Percentiles rank a stretch among this genome's conserved stretches.
These are phyloP conservation scores for Lomographa bimaculata DNA, from an alignment of 2,888 invertebrate species.

Conservation along the genomic window DNA sequence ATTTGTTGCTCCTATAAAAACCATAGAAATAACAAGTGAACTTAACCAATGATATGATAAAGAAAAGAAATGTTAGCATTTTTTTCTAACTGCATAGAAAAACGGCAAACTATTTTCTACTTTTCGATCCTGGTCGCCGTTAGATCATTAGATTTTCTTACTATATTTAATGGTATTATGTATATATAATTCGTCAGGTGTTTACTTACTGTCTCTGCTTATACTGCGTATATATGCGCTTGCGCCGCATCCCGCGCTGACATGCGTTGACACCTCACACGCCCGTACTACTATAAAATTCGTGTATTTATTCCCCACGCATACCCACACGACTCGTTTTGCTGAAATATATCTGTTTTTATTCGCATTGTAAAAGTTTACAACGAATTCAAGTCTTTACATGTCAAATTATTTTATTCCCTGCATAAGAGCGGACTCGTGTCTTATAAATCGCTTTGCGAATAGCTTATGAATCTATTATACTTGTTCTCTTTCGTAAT, in stretches of 20 bases:
- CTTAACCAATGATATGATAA: no score
- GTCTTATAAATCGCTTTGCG: not conserved
- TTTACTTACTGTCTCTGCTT: not conserved
- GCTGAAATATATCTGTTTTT: slow-evolving; percentile 34
- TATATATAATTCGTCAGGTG: no score
- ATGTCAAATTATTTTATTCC: slow-evolving; percentile 23
- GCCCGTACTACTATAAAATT: slow-evolving; percentile 30
- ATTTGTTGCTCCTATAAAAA: no score
- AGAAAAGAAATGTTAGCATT: no score
- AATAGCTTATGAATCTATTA: no score
- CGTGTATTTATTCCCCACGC: slow-evolving; percentile 27
- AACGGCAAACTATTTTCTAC: no score
- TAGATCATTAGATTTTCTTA: no score
- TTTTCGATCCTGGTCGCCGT: no score
- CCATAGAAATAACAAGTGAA: no score
- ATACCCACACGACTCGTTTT: slow-evolving; percentile 38
- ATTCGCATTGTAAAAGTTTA: slow-evolving; percentile 10
- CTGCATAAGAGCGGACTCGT: slow-evolving; percentile 5
- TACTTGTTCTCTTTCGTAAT: no score
- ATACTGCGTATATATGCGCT: slow-evolving; percentile 19
- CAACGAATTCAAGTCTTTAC: slow-evolving; percentile 14
- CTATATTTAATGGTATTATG: no score
- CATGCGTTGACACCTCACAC: slow-evolving; percentile 46
- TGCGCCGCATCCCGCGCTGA: slow-evolving; percentile 31
- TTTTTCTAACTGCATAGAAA: no score